Percentiles rank a stretch among this genome's conserved stretches.
These are phyloP conservation scores for Paramacrobiotus metropolitanus DNA, from an alignment of 1,140 invertebrate species.

Conservation along the genomic window DNA sequence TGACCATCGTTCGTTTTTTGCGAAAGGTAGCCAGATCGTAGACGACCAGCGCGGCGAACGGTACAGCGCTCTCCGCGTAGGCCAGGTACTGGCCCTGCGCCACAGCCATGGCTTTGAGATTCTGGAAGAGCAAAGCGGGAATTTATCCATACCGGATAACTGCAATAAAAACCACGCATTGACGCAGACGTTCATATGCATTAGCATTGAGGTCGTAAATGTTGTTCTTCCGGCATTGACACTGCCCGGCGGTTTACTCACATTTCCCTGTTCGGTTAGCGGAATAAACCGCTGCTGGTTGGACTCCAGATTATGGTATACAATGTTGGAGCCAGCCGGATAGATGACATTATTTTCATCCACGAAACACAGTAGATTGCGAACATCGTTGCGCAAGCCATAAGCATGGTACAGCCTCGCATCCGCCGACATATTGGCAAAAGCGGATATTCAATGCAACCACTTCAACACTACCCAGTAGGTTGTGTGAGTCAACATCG, in stretches of 20 bases:
- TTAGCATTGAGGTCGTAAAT: too few relatives aligned
- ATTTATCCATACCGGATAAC: background rate
- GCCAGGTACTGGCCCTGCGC: slow-evolving; percentile 9
- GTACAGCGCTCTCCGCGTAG: slow-evolving; percentile 19
- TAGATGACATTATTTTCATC: background rate
- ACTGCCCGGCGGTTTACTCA: background rate
- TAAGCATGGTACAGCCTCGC: background rate
- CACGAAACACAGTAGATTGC: background rate
- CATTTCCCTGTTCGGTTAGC: background rate
- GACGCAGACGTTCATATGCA: too few relatives aligned
- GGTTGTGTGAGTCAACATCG: too few relatives aligned
- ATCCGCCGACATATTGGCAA: background rate
- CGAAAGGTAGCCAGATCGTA: slow-evolving; percentile 26
- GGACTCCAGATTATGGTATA: background rate
- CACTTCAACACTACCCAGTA: too few relatives aligned
- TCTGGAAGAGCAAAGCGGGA: background rate
- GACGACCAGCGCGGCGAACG: slow-evolving; percentile 22
- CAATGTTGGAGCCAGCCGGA: background rate
- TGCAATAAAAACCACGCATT: background rate
- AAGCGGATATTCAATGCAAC: too few relatives aligned
- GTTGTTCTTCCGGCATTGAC: too few relatives aligned
- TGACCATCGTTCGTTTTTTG: slow-evolving; percentile 23
- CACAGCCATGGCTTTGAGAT: background rate
- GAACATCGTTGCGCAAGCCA: background rate
- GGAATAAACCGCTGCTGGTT: background rate